Conservation (phyloP, 1,140 invertebrate genomes). For the Odontomachus brunneus region DNA sequence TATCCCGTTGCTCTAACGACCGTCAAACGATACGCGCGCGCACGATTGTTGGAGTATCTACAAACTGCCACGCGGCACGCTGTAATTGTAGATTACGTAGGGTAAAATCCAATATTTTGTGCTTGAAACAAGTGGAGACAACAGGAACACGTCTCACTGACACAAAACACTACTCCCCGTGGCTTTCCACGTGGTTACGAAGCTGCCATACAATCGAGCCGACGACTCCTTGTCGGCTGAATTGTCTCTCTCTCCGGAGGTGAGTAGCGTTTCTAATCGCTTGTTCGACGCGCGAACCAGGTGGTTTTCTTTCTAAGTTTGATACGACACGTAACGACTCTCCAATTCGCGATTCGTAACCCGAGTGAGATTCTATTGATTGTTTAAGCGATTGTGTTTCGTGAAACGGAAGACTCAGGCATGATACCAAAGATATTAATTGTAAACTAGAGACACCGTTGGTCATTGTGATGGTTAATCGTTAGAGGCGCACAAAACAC, state of each 20-base stretch:
- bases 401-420: conserved; percentile 81
- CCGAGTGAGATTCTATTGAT: conserved; percentile 60
- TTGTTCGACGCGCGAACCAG: conserved; percentile 46
- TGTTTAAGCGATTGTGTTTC: conserved; percentile 65
- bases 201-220: conserved; percentile 71
- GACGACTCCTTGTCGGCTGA: conserved; percentile 58
- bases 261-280: conserved; percentile 55
- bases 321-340: conserved; percentile 52
- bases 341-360: conserved; percentile 13
- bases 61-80: conserved; percentile 39
- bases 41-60: conserved; percentile 27
- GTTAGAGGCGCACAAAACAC: conserved; percentile 83
- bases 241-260: neutral
- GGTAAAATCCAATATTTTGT: conserved; percentile 39
- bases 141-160: neutral
- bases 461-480: conserved; percentile 80
- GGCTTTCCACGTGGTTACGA: conserved; percentile 61
- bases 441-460: conserved; percentile 79
- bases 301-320: conserved; percentile 65
- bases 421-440: conserved; percentile 84
- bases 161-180: conserved; percentile 20
- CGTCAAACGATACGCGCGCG: conserved; percentile 12
- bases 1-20: neutral
- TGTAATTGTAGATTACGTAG: conserved; percentile 22
- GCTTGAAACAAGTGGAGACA: conserved; percentile 33